Evolutionary conservation across 2,888 invertebrate species (phyloP), one percentile per base, ranked within the genome.

Genomic region (Microctonus aethiopoides): DNA sequence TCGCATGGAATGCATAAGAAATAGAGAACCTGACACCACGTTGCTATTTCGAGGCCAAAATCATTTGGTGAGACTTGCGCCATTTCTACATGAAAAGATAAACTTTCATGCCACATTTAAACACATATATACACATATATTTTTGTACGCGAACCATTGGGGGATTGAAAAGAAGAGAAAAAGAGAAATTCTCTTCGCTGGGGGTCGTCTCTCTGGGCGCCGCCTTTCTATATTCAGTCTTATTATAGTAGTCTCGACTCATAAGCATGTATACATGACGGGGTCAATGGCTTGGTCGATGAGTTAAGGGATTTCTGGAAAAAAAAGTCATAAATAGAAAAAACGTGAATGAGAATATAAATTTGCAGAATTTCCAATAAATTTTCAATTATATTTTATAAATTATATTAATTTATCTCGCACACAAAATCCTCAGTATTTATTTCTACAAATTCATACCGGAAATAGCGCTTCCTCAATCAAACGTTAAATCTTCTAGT

Each of bases 1-100:
- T 68, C 71, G 65, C 52, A 64, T 32, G 73, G 73, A 72, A 73
- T 73, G 73, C 71, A 70, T 67, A 46, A 62, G 68, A 68, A 72
- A 67, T 68, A 68, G 70, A 72, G 75, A 78, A 75, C 73, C 64
- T 71, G 76, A 71, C 71, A 72, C 71, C 72, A 65, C 68, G 75
- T 74, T 74, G 78, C 80, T 83, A 83, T 83, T 83, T 83, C 79
- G 80, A 81, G 83, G 80, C 71, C 75, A 71, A 71, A 74, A 72
- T 34, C 69, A 57, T 46, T 61, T 68, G 59, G 66, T 66, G 61
- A 70, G 34, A 46, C 46, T 57, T 22, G 39, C 22, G 11, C 20
- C 39, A n/a, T 34, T 51, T 16, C 9, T 51, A n/a, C 29, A 24
- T 29, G 9, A 7, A 46, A 57, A 39, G 24, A n/a, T n/a, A n/a